These are phyloP conservation scores for Lampris incognitus DNA, from an alignment of 2,113 vertebrate species.

Conservation along the genomic window DNA sequence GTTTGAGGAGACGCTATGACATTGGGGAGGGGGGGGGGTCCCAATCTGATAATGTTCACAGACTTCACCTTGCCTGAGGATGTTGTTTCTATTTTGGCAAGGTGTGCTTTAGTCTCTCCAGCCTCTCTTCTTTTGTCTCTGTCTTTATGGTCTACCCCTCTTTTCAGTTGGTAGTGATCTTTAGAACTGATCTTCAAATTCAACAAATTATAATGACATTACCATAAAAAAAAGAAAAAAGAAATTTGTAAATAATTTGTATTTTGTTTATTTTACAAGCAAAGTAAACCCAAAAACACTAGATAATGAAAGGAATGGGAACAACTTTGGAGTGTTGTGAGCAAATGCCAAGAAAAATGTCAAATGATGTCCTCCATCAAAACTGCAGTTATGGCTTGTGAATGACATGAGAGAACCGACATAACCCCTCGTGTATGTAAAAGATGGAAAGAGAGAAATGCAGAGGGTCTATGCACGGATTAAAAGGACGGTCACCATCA, in stretches of 20 bases:
- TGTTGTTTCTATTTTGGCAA: not conserved
- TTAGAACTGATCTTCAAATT: too few species aligned
- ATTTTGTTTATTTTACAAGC: too few species aligned
- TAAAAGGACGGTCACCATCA: not conserved
- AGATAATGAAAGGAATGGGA: not conserved
- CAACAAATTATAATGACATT: too few species aligned
- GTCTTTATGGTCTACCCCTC: too few species aligned
- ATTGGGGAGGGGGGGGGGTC: not conserved
- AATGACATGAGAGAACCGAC: not conserved
- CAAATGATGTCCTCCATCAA: not conserved
- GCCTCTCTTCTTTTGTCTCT: too few species aligned
- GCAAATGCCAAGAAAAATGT: slow-evolving; percentile 6
- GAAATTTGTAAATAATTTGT: too few species aligned
- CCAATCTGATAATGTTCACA: not conserved
- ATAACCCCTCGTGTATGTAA: not conserved
- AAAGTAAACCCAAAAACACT: too few species aligned
- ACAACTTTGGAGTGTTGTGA: not conserved
- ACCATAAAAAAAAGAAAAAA: too few species aligned
- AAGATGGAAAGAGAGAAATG: not conserved
- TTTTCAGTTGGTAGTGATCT: too few species aligned
- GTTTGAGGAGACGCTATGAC: not conserved
- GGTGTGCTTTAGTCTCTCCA: too few species aligned
- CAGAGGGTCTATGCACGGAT: not conserved
- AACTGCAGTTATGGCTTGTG: not conserved
- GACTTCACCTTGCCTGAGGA: not conserved